Base-by-base conservation (phyloP, 2,797 vertebrate species). In the Rhinatrema bivittatum region DNA sequence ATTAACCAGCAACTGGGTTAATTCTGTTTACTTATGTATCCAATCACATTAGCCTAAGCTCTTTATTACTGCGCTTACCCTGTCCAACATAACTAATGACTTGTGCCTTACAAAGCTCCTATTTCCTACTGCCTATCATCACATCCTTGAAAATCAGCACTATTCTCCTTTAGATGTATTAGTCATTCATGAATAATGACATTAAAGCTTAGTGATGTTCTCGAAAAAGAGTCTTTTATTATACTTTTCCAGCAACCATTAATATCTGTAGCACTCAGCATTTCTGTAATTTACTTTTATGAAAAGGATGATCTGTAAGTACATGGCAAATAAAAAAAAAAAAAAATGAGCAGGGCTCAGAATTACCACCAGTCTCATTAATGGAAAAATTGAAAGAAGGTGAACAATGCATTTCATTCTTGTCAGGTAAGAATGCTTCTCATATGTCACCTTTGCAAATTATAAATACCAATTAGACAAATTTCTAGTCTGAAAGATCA, bases 231-330 rank as follows among this genome's bases (percentile, higher is more conserved):
- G 40, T 23, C 36, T 61, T 74, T 72, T 74, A 69, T 76, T 73
- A 59, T 42, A 46, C 40, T 66, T 71, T 63, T 64, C 61, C 67
- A 70, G 70, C 45, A 62, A 42, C 48, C 46, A 54, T 76, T 76
- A 74, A 65, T 79, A 71, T 68, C 63, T 65, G 34, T 66, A 68
- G 57, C 41, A 70, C 48, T 76, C 57, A 67, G 65, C 34, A 24
- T 42, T 64, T 77, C 76, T 72, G 54, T 72, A 62, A 72, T 76
- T 75, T 79, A 71, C 69, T 66, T 76, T 68, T 70, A 53, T 74
- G n/a, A 48, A 69, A 74, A 66, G 38, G 55, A 63, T 29, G 61
- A 63, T 58, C 51, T 42, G 4, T 66, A 57, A 63, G 39, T 65
- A 39, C 46, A 52, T 53, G 34, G 29, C 20, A 59, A 60, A 75